Conservation (phyloP, 2,797 vertebrate species). For the Crenichthys baileyi region DNA sequence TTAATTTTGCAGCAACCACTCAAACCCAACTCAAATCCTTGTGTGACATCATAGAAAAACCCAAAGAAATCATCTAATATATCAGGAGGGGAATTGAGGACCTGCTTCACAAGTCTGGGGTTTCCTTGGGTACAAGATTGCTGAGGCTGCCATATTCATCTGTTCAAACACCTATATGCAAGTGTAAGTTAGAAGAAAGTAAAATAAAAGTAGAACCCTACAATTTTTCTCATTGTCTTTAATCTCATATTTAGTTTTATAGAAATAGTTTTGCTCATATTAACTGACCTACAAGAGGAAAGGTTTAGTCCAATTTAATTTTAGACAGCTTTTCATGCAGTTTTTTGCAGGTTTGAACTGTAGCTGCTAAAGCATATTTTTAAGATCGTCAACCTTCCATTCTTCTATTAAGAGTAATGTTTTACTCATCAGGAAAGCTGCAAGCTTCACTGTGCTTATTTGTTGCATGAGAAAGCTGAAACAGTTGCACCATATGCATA, state of each 20-base stretch:
- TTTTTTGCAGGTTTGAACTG: neutral
- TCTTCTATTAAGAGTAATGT: constrained; percentile 40
- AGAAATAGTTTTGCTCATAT: neutral
- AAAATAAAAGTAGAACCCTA: neutral
- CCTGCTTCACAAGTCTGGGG: neutral
- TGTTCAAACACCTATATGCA: neutral
- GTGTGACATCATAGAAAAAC: neutral
- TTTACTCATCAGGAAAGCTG: constrained; percentile 7
- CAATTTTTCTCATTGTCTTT: neutral
- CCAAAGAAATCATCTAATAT: neutral
- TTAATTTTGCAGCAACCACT: neutral
- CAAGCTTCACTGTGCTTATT: neutral
- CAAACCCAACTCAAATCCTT: neutral
- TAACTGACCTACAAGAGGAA: neutral
- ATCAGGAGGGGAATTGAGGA: neutral
- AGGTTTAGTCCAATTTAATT: neutral
- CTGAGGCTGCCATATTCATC: neutral
- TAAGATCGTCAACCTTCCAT: constrained; percentile 23
- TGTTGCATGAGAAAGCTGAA: constrained; percentile 20
- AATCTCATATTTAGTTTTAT: neutral
- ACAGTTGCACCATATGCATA: constrained; percentile 13
- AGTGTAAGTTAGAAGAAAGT: neutral
- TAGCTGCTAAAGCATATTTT: neutral
- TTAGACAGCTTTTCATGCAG: neutral
- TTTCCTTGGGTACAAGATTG: neutral